Percentiles rank a stretch among this genome's conserved stretches.
These are phyloP conservation scores for Ephialtes manifestator DNA, from an alignment of 2,888 invertebrate genomes.

Conservation along the genomic window DNA sequence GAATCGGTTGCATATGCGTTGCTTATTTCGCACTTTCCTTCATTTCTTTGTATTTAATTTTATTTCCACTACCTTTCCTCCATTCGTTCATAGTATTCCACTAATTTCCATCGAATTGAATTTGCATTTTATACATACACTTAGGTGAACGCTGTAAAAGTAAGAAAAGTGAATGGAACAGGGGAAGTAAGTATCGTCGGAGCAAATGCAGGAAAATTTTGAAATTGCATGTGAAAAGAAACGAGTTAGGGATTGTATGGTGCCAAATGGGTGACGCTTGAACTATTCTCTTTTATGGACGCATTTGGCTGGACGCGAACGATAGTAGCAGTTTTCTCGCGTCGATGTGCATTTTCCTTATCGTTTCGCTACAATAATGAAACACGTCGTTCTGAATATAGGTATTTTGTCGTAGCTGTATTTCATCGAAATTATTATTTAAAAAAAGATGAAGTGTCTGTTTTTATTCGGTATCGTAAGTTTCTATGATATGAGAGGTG, in stretches of 20 bases:
- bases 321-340: conserved; percentile 23
- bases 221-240: conserved; percentile 58
- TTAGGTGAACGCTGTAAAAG: neutral
- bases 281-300: conserved; percentile 48
- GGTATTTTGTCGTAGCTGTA: neutral
- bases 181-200: conserved; percentile 34
- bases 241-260: conserved; percentile 48
- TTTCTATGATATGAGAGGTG: conserved; percentile 21
- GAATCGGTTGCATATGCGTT: conserved; percentile 5
- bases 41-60: neutral
- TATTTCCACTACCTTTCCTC: neutral
- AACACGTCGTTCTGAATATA: conserved; percentile 21
- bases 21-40: neutral
- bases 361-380: conserved; percentile 8
- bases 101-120: neutral
- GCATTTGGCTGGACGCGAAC: conserved; percentile 55
- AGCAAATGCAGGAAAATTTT: conserved; percentile 40
- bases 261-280: conserved; percentile 56
- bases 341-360: conserved; percentile 11
- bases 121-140: neutral
- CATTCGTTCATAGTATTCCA: neutral
- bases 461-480: conserved; percentile 31
- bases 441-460: neutral
- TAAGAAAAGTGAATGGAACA: neutral
- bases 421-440: neutral